Evolutionary conservation across 2,888 invertebrate genomes (phyloP), one percentile per base, ranked within the genome.

Genomic region (Argyresthia goedartella): DNA sequence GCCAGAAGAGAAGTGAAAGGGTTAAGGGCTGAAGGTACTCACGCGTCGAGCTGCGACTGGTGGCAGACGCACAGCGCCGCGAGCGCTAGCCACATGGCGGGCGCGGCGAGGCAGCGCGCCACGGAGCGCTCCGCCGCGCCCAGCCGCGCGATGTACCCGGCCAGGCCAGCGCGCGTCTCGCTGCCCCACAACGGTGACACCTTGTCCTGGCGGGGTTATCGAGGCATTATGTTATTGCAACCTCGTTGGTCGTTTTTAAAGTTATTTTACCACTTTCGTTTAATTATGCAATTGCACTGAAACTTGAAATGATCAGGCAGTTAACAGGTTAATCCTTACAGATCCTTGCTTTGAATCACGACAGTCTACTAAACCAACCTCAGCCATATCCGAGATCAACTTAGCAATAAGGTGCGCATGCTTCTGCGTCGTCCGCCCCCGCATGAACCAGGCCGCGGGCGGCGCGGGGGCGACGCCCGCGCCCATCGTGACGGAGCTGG

Each of bases 41-140:
- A 87, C 87, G 76, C 62, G 33, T 97, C 96, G 0, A 96, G 95
- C 68, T 98, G 96, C 56, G 96, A 95, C 53, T 94, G 93, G 65
- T 97, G 96, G 58, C 98, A 88, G 3, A 98, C 95, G 74, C 98
- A 97, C 11, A 99, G 89, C 1, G 98, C 95, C 0, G 98, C 96
- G 51, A 99, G 81, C 0, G 97, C 94, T 61, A 98, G 79, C 99
- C 99, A 99, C 51, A 97, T 87, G 0, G 94, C 92, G 1, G 97
- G 94, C 35, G 92, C 91, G 61, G 92, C 91, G 47, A 97, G 87
- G 73, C 97, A 98, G 58, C 92, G 90, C 47, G 89, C 89, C 0
- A 95, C 95, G 8, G 88, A 85, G 50, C 97, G 89, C 58, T 92
- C 91, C 14, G 87, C 82, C 64, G 97, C 96, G 0, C 96, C 95